phyloP scores from a whole-genome alignment of 2,888 invertebrate genomes.

The Lithophane semibrunnea region DNA sequence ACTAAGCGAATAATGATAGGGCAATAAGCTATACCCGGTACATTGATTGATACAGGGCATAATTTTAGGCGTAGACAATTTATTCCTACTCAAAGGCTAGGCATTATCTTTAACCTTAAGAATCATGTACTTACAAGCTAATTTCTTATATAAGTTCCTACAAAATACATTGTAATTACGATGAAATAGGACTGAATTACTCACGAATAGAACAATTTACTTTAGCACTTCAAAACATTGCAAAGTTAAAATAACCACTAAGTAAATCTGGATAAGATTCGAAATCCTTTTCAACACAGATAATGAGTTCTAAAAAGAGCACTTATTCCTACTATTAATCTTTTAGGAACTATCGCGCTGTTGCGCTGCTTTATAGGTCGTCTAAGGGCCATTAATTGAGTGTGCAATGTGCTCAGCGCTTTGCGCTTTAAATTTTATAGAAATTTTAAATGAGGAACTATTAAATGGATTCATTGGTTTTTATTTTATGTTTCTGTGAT shows the following conservation, averaged over 20 bases:
- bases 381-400: conserved; percentile 68
- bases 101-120: conserved; percentile 28
- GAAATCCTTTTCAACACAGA: conserved; percentile 17
- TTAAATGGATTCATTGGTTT: conserved; percentile 38
- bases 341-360: conserved; percentile 73
- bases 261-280: background rate
- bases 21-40: background rate
- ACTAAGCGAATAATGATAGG: conserved; percentile 15
- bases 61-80: conserved; percentile 10
- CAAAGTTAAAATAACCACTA: conserved; percentile 34
- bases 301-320: conserved; percentile 58
- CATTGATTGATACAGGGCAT: conserved; percentile 21
- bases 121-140: conserved; percentile 23
- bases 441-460: conserved; percentile 44
- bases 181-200: conserved; percentile 46
- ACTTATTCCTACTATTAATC: conserved; percentile 74
- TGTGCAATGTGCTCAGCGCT: conserved; percentile 47
- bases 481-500: conserved; percentile 27
- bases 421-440: conserved; percentile 50
- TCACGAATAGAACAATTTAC: conserved; percentile 42
- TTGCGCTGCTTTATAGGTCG: conserved; percentile 76
- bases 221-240: conserved; percentile 13
- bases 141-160: conserved; percentile 38
- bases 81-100: conserved; percentile 1
- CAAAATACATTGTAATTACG: conserved; percentile 43